Base-by-base conservation (phyloP, 1,140 invertebrate species). In the Calephelis virginiensis region DNA sequence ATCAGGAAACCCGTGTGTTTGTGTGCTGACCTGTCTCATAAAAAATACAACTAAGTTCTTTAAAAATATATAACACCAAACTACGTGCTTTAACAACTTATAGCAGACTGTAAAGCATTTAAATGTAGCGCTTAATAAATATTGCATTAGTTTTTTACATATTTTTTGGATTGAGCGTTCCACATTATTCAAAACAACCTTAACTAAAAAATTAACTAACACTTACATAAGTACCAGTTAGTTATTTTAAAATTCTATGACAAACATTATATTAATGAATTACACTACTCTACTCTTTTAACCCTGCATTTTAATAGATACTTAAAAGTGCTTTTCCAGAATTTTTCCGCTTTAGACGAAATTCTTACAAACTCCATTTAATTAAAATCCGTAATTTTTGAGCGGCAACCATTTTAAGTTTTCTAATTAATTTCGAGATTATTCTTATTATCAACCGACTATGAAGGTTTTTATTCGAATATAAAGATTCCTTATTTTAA, bases 321-420 rank as follows among this genome's bases (percentile, higher is more conserved):
- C 50, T 56, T 28, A 37, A 56, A 28, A 56, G 50, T 28, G 12
- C 50, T 56, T 56, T 56, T 11, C 17, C 28, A 1, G 53, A 37
- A 37, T 37, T 56, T 56, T 56, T 28, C 40, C 40, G 6, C 28
- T 56, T 56, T 28, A 4, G 53, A 28, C 17, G 17, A 37, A 56
- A 56, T 56, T 56, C 53, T 56, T 37, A 56, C 0, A 56, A 56
- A 56, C 28, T 56, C 28, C 17, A 56, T 28, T 56, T 56, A 56
- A 56, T 56, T 56, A 56, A 56, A 50, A 50, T 50, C 5, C 13
- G 9, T 1, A 50, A 43, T 43, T 17, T 50, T 17, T 50, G 2
- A 17, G 8, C 8, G 9, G 13, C 49, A 50, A 14, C 14, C n/a
- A 14, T 14, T 50, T 50, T 12, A 14, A 50, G 14, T 14, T 9